phyloP scores from a whole-genome alignment of 1,140 invertebrate genomes.

The Ostrea edulis region DNA sequence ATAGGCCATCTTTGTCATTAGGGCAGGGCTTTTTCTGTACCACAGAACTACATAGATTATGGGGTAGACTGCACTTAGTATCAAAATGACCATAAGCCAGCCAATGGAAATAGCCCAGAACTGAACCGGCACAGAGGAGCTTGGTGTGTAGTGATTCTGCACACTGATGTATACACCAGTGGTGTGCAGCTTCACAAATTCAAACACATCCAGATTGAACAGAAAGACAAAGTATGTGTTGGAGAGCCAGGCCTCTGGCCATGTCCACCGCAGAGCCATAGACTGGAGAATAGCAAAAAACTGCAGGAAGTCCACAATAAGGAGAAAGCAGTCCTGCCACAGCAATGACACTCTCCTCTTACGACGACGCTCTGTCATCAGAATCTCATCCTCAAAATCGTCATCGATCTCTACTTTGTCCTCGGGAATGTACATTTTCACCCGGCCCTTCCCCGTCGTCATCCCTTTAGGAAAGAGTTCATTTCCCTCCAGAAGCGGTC shows the following conservation, averaged over 20 bases:
- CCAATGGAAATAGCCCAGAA: constrained; percentile 66
- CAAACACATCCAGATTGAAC: constrained; percentile 75
- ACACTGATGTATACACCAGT: constrained; percentile 66
- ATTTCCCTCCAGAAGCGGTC: constrained; percentile 42
- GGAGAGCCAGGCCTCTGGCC: constrained; percentile 67
- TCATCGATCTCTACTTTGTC: constrained; percentile 53
- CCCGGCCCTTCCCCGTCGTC: not conserved
- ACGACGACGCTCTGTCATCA: constrained; percentile 54
- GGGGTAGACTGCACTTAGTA: constrained; percentile 58
- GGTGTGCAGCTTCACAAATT: constrained; percentile 71
- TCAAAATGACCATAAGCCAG: constrained; percentile 60
- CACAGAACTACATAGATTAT: constrained; percentile 61
- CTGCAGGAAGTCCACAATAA: constrained; percentile 72
- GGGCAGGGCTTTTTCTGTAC: constrained; percentile 59
- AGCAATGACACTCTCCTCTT: constrained; percentile 70
- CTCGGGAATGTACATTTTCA: constrained; percentile 46
- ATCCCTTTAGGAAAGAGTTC: constrained; percentile 40
- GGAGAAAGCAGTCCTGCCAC: constrained; percentile 66
- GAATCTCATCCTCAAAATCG: constrained; percentile 58
- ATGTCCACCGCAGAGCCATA: constrained; percentile 73
- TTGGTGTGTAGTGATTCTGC: constrained; percentile 68
- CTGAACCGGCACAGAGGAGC: constrained; percentile 60
- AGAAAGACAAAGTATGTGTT: constrained; percentile 71
- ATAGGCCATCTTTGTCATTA: constrained; percentile 66
- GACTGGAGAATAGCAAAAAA: constrained; percentile 73